Conservation (phyloP, 2,113 vertebrate species). For the Rattus rattus region DNA sequence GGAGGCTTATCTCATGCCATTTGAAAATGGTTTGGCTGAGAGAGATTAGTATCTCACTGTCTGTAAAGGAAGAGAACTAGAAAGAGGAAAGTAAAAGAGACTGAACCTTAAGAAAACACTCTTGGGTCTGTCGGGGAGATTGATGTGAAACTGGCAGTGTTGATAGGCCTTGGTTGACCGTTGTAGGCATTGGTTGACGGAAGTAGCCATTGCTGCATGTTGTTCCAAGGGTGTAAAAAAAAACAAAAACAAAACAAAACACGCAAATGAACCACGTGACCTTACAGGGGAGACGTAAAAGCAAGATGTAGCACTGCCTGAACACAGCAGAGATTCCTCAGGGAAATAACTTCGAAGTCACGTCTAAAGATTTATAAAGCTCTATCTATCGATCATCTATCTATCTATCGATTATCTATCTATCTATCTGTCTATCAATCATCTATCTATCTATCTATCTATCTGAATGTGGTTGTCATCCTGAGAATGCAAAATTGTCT, state of each 20-base stretch:
- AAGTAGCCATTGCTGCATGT: background rate
- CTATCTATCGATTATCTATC: no score
- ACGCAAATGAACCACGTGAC: background rate
- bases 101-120: slow-evolving; percentile 55
- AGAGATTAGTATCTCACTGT: background rate
- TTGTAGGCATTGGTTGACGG: background rate
- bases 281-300: slow-evolving; percentile 43
- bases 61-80: slow-evolving; percentile 12
- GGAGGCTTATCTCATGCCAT: background rate
- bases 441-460: background rate
- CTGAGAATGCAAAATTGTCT: background rate
- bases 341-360: background rate
- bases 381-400: background rate
- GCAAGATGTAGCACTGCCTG: background rate
- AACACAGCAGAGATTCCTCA: background rate
- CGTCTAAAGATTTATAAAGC: background rate
- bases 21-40: background rate
- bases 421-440: no score
- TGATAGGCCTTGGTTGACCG: background rate
- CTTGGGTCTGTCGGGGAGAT: background rate
- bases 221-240: background rate
- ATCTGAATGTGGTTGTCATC: background rate
- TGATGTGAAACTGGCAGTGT: background rate
- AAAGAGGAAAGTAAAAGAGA: slow-evolving; percentile 45
- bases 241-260: no score